Percentiles rank a stretch among this genome's conserved stretches.
Evolutionary conservation across 2,113 vertebrate species (phyloP).

Genomic region (Coregonus clupeaformis): DNA sequence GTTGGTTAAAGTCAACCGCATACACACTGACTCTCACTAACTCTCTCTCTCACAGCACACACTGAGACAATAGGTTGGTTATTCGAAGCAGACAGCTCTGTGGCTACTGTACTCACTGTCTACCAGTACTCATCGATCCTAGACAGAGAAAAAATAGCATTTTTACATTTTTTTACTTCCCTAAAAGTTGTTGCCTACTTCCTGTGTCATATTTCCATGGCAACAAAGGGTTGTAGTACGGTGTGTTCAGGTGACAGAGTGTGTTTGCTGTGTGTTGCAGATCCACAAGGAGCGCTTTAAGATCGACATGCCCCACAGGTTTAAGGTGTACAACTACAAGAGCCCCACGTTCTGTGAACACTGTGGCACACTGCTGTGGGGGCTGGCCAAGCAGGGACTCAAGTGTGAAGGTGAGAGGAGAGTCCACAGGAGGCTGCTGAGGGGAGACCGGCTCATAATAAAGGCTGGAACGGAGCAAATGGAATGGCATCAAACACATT

Average conservation of each 20-base stretch:
- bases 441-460: background rate
- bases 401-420: slow-evolving; percentile 94
- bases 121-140: too few species aligned
- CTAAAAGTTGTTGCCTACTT: background rate
- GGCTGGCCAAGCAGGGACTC: slow-evolving; percentile 90
- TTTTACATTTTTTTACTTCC: background rate
- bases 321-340: slow-evolving; percentile 95
- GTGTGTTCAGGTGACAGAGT: background rate
- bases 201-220: background rate
- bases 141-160: background rate
- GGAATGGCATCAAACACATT: too few species aligned
- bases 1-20: background rate
- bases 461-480: too few species aligned
- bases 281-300: slow-evolving; percentile 97
- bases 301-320: slow-evolving; percentile 96
- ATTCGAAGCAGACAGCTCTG: background rate
- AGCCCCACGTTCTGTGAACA: slow-evolving; percentile 97
- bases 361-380: slow-evolving; percentile 97
- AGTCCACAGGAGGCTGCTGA: slow-evolving; percentile 16
- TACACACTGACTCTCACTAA: background rate
- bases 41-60: background rate
- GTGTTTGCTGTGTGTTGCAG: slow-evolving; percentile 67
- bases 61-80: background rate
- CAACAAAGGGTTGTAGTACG: background rate
- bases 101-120: background rate